Evolutionary conservation across 2,888 invertebrate species (phyloP).

Genomic region (Hyles lineata): DNA sequence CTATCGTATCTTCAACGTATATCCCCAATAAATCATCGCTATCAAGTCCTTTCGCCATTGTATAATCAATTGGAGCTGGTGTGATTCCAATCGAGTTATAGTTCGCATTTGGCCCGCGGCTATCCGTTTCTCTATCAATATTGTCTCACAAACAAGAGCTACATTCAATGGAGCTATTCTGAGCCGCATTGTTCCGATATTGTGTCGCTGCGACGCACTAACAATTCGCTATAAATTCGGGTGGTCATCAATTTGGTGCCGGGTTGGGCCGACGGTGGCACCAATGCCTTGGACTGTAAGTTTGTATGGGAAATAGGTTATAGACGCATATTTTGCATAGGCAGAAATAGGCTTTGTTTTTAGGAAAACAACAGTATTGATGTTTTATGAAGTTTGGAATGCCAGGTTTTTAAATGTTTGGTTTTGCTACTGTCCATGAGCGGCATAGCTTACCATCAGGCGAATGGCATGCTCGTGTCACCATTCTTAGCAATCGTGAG

Average conservation of each 20-base stretch:
- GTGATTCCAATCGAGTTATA: constrained; percentile 6
- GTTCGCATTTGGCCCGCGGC: constrained; percentile 1
- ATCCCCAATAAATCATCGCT: too few relatives aligned
- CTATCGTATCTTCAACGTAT: too few relatives aligned
- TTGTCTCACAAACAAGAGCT: constrained; percentile 12
- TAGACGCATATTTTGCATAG: not conserved
- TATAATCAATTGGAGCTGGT: constrained; percentile 9
- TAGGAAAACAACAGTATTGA: too few relatives aligned
- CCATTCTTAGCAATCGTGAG: too few relatives aligned
- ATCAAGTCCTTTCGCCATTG: not conserved
- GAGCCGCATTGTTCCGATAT: constrained; percentile 7
- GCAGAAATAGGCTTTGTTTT: too few relatives aligned
- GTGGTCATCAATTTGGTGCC: not conserved
- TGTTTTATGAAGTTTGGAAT: too few relatives aligned
- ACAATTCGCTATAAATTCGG: constrained; percentile 11
- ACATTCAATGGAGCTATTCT: constrained; percentile 10
- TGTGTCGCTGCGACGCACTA: not conserved
- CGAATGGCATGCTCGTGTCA: too few relatives aligned
- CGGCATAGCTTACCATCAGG: too few relatives aligned
- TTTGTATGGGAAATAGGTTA: not conserved
- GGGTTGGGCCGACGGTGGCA: not conserved
- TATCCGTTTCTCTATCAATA: constrained; percentile 11
- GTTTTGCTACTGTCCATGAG: too few relatives aligned
- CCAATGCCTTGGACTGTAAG: not conserved
- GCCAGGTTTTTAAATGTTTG: too few relatives aligned